Base-by-base conservation (phyloP, 2,888 invertebrate genomes). In the Torymus texanus region DNA sequence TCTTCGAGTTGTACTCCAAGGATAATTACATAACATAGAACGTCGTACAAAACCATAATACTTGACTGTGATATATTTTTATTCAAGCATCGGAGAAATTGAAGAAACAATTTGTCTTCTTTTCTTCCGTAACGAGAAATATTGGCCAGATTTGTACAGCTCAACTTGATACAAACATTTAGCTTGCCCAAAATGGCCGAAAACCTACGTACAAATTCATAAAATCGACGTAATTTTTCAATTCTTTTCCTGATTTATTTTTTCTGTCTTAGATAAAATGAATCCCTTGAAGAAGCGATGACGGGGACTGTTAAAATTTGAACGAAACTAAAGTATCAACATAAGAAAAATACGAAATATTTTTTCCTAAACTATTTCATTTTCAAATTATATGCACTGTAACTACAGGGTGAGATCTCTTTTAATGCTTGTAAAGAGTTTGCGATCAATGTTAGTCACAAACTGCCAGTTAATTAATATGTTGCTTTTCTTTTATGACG, bases 51-150 rank as follows among this genome's bases (percentile, higher is more conserved):
- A 84, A 82, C 78, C 82, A 82, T 83, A 84, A 84, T 74, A 82
- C 82, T 83, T 80, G 82, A 81, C 83, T 84, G 84, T 84, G 82
- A 84, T 84, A 84, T 84, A 82, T 81, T 84, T 84, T 83, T 78
- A 79, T 75, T 61, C 61, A 67, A 67, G 62, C 68, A 61, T 56
- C 53, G 56, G 72, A 67, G 78, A 78, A 66, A 72, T n/a, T 66
- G 70, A 66, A 78, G 62, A 70, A 21, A 74, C 16, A 13, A 55
- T 61, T 62, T 61, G 53, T 75, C 66, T 81, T 81, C 71, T 78
- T 77, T 76, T 75, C 70, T 75, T 79, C 74, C 59, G 13, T 56
- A 67, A 71, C 59, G 71, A 78, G 59, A 66, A 53, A 55, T 70
- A 70, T 76, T 76, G 77, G 65, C 59, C 65, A 71, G 53, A 72